A percentile compares a stretch with the other conserved stretches of the same genome.
Evolutionary conservation across 2,113 vertebrate genomes (phyloP).

Genomic region (Dunckerocampus dactyliophorus): DNA sequence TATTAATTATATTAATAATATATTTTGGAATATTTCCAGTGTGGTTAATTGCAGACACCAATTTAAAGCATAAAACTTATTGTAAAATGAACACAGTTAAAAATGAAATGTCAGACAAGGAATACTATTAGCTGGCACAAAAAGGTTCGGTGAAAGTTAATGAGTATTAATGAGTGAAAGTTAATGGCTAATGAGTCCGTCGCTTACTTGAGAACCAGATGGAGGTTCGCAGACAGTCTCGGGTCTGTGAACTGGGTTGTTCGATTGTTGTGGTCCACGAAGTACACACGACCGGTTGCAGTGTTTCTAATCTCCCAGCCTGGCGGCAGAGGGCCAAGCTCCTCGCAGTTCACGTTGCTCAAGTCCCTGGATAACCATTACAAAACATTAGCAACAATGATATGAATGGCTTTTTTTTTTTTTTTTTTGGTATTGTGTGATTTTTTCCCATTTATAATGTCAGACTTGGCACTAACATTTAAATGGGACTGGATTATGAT

Average conservation of each 20-base stretch:
- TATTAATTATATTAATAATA: too few species aligned
- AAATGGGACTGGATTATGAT: neutral
- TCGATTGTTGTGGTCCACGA: slow-evolving; percentile 98
- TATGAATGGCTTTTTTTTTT: neutral
- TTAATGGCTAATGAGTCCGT: neutral
- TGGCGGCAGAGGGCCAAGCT: slow-evolving; percentile 92
- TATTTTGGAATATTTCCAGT: too few species aligned
- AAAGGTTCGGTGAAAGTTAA: neutral
- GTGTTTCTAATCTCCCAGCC: slow-evolving; percentile 98
- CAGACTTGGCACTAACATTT: neutral
- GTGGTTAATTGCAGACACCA: too few species aligned
- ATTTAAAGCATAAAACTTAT: too few species aligned
- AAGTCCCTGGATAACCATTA: slow-evolving; percentile 44
- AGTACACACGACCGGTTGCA: slow-evolving; percentile 95
- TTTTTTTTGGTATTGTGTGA: too few species aligned
- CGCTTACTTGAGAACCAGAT: slow-evolving; percentile 92
- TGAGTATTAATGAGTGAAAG: too few species aligned
- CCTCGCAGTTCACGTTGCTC: slow-evolving; percentile 96
- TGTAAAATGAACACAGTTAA: too few species aligned
- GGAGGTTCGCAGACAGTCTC: slow-evolving; percentile 91
- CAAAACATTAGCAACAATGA: neutral
- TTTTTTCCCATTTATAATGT: too few species aligned
- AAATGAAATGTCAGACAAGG: too few species aligned
- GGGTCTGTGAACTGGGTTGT: slow-evolving; percentile 97
- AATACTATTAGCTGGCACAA: too few species aligned